These are phyloP conservation scores for Xanthorhoe designata DNA, from an alignment of 2,888 invertebrate genomes.

Conservation along the genomic window DNA sequence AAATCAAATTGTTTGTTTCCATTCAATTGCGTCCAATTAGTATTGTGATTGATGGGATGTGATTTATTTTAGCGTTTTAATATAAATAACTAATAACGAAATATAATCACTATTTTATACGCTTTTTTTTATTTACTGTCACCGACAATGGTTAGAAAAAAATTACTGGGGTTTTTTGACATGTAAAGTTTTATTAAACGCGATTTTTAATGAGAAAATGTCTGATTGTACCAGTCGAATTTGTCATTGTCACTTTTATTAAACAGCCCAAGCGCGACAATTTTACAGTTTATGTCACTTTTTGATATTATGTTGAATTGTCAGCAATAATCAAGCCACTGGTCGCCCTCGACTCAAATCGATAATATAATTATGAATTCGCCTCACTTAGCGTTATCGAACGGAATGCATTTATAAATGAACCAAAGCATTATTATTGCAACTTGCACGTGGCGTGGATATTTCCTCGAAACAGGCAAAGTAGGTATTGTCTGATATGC, in stretches of 20 bases:
- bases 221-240: too few relatives aligned
- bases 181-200: too few relatives aligned
- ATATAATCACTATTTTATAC: neutral
- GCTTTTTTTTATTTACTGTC: neutral
- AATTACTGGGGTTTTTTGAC: too few relatives aligned
- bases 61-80: neutral
- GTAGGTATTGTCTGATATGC: neutral
- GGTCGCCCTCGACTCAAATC: too few relatives aligned
- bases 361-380: neutral
- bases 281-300: too few relatives aligned
- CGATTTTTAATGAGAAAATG: too few relatives aligned
- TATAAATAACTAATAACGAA: neutral
- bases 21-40: neutral
- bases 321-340: too few relatives aligned
- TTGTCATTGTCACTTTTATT: too few relatives aligned
- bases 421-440: neutral
- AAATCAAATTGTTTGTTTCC: neutral
- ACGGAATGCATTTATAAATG: neutral
- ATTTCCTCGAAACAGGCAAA: neutral
- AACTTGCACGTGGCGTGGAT: neutral
- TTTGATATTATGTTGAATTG: too few relatives aligned
- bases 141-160: neutral
- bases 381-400: neutral
- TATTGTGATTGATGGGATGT: neutral
- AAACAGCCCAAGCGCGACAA: too few relatives aligned